Evolutionary conservation across 2,113 vertebrate species (phyloP).

Genomic region (Neolamprologus longior): DNA sequence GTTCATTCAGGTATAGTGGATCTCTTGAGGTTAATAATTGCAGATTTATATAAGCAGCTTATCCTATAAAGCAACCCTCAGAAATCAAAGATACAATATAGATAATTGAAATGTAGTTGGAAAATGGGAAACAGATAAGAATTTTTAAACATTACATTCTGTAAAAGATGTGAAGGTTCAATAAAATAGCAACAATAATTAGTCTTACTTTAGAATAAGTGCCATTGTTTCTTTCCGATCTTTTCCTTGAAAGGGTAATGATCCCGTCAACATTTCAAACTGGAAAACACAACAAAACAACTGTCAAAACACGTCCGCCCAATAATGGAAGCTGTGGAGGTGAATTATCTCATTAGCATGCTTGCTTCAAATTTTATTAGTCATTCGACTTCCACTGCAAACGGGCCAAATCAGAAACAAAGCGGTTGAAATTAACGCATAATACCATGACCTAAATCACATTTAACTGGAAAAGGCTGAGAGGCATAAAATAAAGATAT

Average conservation of each 20-base stretch:
- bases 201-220: conserved; percentile 93
- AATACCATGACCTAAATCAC: background rate
- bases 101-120: background rate
- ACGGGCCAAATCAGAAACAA: background rate
- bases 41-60: background rate
- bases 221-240: conserved; percentile 98
- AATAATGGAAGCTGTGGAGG: background rate
- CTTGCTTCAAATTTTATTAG: background rate
- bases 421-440: background rate
- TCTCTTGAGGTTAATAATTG: background rate
- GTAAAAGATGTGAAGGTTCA: background rate
- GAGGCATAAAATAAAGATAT: background rate
- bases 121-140: background rate
- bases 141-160: background rate
- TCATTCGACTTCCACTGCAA: background rate
- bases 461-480: background rate
- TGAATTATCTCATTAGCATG: background rate
- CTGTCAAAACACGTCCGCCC: background rate
- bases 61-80: background rate
- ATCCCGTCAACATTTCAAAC: conserved; percentile 98
- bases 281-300: conserved; percentile 47
- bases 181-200: background rate
- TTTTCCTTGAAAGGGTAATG: conserved; percentile 95
- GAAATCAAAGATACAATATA: background rate
- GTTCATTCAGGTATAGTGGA: background rate